Evolutionary conservation across 2,113 vertebrate genomes (phyloP), one percentile per base, ranked within the genome.

Genomic region (Aldabrachelys gigantea): DNA sequence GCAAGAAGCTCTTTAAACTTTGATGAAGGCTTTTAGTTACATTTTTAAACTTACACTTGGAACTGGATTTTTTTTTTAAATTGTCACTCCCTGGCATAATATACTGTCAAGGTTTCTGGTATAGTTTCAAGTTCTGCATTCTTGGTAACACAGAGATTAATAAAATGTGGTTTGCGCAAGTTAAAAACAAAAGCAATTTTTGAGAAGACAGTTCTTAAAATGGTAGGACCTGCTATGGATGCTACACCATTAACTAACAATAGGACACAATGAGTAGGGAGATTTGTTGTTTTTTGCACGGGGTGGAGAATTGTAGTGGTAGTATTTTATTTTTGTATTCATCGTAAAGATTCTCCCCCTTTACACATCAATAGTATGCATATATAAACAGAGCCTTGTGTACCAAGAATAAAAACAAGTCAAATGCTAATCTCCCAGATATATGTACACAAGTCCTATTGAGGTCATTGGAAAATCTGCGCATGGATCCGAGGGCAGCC

Each of bases 21-120:
- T 98, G 98, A 98, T 98, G 98, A 98, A 98, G 98, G 98, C 98
- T 98, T 98, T 98, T 98, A 98, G 98, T 98, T 98, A 98, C 98
- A 98, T 98, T 98, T 98, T 98, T 98, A 98, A 98, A 98, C 98
- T 98, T 98, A 98, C 97, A 98, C 97, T 98, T 98, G 84, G 97
- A 98, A 98, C 97, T 94, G 96, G 69, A 85, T 85, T 94, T 87
- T 95, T 96, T 96, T 97, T 94, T 95, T 87, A 93, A 97, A 97
- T 97, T 98, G 97, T 98, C 97, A 97, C 97, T 98, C 97, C 93
- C 82, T 89, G 54, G 97, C 95, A 97, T 97, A 98, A 98, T 97
- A 97, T 97, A 97, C 95, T 97, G 97, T 98, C 98, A 98, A 91
- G 91, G 89, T 94, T 96, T 95, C 44, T 94, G 85, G 87, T 95